phyloP scores from a whole-genome alignment of 2,797 vertebrate genomes.

The Danio albolineatus region DNA sequence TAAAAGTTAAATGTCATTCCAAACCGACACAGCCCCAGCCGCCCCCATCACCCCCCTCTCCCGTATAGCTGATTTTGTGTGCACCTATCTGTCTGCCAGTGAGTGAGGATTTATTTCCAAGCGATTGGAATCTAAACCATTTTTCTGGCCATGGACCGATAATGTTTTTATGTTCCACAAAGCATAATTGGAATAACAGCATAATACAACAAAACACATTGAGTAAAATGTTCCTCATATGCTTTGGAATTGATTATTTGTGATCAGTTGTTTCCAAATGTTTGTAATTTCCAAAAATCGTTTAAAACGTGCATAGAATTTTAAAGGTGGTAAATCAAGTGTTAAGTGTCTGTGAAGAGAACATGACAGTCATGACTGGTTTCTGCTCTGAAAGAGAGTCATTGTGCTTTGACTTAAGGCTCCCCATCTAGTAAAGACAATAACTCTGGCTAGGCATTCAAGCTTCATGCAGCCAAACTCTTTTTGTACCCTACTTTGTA shows the following conservation, averaged over 20 bases:
- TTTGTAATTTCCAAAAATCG: neutral
- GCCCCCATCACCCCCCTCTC: no score
- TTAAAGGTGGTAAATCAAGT: neutral
- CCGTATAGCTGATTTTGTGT: no score
- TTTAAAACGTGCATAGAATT: no score
- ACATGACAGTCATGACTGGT: neutral
- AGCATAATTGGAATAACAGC: neutral
- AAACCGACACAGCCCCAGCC: no score
- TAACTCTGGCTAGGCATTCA: constrained; percentile 7
- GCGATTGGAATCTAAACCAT: neutral
- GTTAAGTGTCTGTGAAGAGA: neutral
- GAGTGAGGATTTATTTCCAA: neutral
- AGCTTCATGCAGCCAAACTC: constrained; percentile 11
- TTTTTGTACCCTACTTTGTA: constrained; percentile 29
- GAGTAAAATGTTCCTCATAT: neutral
- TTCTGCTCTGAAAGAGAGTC: constrained; percentile 16
- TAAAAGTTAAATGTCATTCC: no score
- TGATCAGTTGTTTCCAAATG: neutral
- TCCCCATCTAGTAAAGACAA: constrained; percentile 33
- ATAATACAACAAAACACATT: neutral
- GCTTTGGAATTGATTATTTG: neutral
- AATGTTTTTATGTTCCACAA: neutral
- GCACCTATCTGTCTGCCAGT: no score
- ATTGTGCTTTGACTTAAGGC: constrained; percentile 17
- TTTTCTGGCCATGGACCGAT: neutral